These are phyloP conservation scores for Erpobdella octoculata DNA, from an alignment of 2,888 invertebrate species.

Conservation along the genomic window DNA sequence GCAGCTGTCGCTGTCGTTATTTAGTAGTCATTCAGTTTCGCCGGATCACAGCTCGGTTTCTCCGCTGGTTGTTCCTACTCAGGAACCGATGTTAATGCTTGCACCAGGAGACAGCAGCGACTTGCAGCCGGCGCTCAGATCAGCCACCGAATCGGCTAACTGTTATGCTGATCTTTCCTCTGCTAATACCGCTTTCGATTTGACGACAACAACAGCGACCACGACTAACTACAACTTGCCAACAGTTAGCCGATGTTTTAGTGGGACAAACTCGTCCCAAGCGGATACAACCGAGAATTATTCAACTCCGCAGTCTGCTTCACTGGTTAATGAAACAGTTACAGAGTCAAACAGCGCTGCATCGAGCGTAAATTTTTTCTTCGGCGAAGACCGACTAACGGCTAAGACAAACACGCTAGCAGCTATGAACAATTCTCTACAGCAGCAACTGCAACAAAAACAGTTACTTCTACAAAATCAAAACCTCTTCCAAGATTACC, in stretches of 20 bases:
- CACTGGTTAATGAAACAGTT: neutral
- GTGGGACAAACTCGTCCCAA: neutral
- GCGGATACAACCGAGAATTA: neutral
- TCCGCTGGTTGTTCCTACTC: too few relatives aligned
- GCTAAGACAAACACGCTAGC: neutral
- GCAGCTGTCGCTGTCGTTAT: too few relatives aligned
- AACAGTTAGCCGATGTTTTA: neutral
- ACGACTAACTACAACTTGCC: neutral
- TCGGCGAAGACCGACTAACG: conserved; percentile 13
- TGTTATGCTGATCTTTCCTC: too few relatives aligned
- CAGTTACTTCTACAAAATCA: neutral
- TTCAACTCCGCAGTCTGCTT: neutral
- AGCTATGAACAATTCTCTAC: neutral
- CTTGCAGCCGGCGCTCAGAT: neutral
- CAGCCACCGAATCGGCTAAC: too few relatives aligned
- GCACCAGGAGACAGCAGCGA: conserved; percentile 2
- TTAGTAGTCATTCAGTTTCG: neutral
- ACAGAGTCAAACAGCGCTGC: conserved; percentile 3
- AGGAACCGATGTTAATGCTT: too few relatives aligned
- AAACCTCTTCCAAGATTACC: neutral
- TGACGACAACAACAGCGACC: neutral
- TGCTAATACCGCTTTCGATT: neutral
- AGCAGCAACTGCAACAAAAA: neutral
- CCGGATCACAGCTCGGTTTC: neutral
- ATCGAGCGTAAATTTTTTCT: conserved; percentile 14